These are phyloP conservation scores for Megaptera novaeangliae DNA, from an alignment of 2,113 vertebrate species.

Conservation along the genomic window DNA sequence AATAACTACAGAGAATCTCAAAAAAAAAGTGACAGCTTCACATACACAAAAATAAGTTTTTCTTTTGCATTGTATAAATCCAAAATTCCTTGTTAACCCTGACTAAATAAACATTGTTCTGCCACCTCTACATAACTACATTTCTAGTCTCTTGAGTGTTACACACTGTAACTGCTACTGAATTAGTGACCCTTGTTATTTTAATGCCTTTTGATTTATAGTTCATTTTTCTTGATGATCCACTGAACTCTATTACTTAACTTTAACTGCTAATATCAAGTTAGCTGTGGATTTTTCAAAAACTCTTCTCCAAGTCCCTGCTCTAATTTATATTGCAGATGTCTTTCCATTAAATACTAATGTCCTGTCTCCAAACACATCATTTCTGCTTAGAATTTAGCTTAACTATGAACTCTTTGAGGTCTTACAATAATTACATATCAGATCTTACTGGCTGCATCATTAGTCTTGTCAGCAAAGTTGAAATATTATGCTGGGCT, in stretches of 20 bases:
- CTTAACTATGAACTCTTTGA: not conserved
- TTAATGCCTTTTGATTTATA: not conserved
- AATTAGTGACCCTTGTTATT: constrained; percentile 8
- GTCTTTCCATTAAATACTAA: constrained; percentile 5
- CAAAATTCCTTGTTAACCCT: not conserved
- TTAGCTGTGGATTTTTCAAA: constrained; percentile 16
- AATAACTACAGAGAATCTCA: not conserved
- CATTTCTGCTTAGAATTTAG: constrained; percentile 32
- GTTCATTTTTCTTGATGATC: not conserved
- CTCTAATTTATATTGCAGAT: not conserved
- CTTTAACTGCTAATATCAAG: not conserved
- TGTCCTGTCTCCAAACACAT: constrained; percentile 6
- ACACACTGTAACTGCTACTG: not conserved
- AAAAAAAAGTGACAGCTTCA: constrained; percentile 7
- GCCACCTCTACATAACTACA: not conserved
- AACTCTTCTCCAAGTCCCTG: not conserved
- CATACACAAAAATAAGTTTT: not conserved
- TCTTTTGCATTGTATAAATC: not conserved
- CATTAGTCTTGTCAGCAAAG: constrained; percentile 29
- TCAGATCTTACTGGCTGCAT: not conserved
- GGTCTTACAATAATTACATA: constrained; percentile 21
- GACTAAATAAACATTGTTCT: constrained; percentile 5
- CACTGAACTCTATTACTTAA: not conserved
- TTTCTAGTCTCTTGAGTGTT: not conserved
- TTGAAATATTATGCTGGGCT: not conserved